Evolutionary conservation across 2,888 invertebrate genomes (phyloP).

Genomic region (Gandaritis pyraliata): DNA sequence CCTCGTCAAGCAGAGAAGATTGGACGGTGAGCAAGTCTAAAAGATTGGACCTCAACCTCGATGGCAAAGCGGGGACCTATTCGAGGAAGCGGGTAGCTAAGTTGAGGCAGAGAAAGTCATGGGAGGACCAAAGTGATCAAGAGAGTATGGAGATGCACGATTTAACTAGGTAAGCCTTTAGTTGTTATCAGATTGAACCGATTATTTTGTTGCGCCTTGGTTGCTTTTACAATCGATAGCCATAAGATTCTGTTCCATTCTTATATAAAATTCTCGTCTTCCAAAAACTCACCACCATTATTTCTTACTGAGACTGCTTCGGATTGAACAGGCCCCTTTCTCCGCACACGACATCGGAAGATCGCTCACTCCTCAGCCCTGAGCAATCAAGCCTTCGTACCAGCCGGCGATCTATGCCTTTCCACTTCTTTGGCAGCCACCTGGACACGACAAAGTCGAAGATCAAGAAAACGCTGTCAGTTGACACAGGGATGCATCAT

Average conservation of each 20-base stretch:
- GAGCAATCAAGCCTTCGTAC: conserved; percentile 72
- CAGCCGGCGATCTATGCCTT: conserved; percentile 63
- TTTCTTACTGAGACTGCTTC: conserved; percentile 29
- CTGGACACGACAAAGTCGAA: conserved; percentile 74
- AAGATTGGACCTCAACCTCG: conserved; percentile 73
- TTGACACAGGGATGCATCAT: conserved; percentile 82
- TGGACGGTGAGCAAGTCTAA: conserved; percentile 76
- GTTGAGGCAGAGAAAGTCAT: conserved; percentile 84
- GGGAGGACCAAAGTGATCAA: conserved; percentile 89
- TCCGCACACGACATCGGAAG: conserved; percentile 75
- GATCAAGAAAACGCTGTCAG: conserved; percentile 80
- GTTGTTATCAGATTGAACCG: background rate
- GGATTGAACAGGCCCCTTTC: conserved; percentile 67
- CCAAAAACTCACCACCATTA: too few species aligned
- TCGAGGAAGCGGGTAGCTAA: conserved; percentile 78
- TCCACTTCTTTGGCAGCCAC: conserved; percentile 78
- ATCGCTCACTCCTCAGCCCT: conserved; percentile 76
- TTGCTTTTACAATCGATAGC: too few species aligned
- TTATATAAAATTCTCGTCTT: too few species aligned
- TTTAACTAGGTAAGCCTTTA: conserved; percentile 75
- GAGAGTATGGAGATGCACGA: conserved; percentile 88
- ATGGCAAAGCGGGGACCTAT: conserved; percentile 80
- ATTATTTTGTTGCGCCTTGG: too few species aligned
- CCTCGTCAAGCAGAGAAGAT: conserved; percentile 76
- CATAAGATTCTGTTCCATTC: too few species aligned